Conservation (phyloP, 2,888 invertebrate species). For the Spilosoma lubricipeda region DNA sequence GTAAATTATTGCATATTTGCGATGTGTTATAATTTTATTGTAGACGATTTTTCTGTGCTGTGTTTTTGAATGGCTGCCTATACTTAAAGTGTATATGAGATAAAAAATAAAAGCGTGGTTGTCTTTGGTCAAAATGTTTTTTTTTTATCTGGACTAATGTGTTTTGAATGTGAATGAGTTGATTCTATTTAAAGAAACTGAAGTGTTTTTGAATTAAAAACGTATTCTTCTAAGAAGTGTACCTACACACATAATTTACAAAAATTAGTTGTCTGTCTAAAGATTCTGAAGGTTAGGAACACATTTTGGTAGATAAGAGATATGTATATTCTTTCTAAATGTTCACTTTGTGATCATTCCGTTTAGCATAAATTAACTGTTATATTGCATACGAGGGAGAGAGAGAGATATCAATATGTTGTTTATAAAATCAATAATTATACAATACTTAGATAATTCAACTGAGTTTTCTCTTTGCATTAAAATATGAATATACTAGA, state of each 20-base stretch:
- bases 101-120: not conserved
- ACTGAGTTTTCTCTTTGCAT: too few relatives aligned
- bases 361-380: not conserved
- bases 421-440: too few relatives aligned
- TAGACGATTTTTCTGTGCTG: constrained; percentile 10
- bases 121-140: not conserved
- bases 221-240: not conserved
- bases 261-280: not conserved
- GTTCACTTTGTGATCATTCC: not conserved
- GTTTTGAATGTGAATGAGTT: not conserved
- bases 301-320: not conserved
- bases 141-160: not conserved
- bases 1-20: constrained; percentile 42
- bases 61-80: not conserved
- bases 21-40: constrained; percentile 21
- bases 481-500: too few relatives aligned
- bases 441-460: too few relatives aligned
- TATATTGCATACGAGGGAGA: not conserved
- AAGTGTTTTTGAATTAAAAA: not conserved
- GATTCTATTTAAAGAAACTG: not conserved
- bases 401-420: not conserved
- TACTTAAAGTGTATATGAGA: not conserved
- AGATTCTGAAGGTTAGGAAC: not conserved
- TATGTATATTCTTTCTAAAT: not conserved
- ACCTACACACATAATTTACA: not conserved